Evolutionary conservation across 2,797 vertebrate genomes (phyloP), one percentile per base, ranked within the genome.

Genomic region (Protosalanx chinensis): DNA sequence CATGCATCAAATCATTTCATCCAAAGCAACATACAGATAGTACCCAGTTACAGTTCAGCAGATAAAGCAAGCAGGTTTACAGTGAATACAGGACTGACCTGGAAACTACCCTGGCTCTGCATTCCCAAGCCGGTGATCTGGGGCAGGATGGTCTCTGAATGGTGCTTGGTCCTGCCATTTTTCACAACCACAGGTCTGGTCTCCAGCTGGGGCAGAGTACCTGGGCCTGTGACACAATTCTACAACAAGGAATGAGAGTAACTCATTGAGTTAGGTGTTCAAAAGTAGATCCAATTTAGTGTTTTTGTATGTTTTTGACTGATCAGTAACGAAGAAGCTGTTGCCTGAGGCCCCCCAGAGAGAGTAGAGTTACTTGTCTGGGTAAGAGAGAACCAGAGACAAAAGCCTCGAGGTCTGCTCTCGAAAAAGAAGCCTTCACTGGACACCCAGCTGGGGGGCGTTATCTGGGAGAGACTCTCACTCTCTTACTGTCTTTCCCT

Each of bases 71-170:
- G 41, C 41, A 46, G 41, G 12, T 46, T 13, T 46, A 13, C 41
- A 46, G 41, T 29, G 12, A 51, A 30, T 29, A 15, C 29, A 53
- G 15, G 64, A 51, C 64, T 53, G 37, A 66, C 64, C 46, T 66
- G 46, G 15, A 30, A 66, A 41, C 64, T 51, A 5, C 15, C 64
- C 37, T 65, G 64, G 46, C 81, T 76, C 82, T 59, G 56, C 81
- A 23, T 74, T 1, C 69, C 41, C 49, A 65, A 70, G 37, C 59
- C 61, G 6, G 29, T 20, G 29, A 77, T 53, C 20, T 33, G 23
- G 20, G 71, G 71, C 46, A 73, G 67, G 62, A 66, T 57, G 41
- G 41, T 56, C 10, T 70, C 62, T 13, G 57, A 51, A 20, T n/a
- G 67, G 37, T 59, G 62, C 23, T 53, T 37, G 61, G 33, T 56